Conservation (phyloP, 2,797 vertebrate species). For the Myiothlypis coronata region DNA sequence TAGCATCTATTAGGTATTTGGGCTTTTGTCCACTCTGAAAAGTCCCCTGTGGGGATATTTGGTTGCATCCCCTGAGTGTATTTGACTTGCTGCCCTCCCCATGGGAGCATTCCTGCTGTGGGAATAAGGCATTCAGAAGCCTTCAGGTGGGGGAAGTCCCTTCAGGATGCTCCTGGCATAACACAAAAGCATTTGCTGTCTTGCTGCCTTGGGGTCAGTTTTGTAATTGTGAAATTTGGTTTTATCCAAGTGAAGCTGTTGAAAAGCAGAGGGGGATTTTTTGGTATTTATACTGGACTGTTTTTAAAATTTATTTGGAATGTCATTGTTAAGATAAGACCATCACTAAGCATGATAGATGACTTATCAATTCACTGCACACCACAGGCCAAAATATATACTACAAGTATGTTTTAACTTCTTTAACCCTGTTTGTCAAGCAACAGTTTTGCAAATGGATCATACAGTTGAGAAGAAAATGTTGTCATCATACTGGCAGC, state of each 20-base stretch:
- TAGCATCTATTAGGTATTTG: background rate
- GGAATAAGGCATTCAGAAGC: background rate
- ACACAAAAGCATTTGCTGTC: background rate
- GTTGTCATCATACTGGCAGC: background rate
- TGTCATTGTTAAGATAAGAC: background rate
- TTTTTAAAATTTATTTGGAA: background rate
- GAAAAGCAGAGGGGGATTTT: background rate
- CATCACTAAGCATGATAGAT: background rate
- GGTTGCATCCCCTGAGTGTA: background rate
- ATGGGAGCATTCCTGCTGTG: background rate
- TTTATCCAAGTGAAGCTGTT: background rate
- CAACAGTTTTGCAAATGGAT: background rate
- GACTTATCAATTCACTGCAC: background rate
- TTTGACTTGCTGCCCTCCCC: background rate
- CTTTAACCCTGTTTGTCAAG: background rate
- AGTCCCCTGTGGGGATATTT: background rate
- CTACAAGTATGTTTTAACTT: background rate
- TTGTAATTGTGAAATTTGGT: background rate
- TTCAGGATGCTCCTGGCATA: background rate
- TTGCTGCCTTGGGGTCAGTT: background rate
- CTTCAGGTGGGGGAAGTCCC: accelerated
- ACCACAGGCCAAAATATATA: background rate
- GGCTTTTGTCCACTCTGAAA: background rate
- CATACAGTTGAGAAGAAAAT: background rate
- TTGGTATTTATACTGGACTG: background rate